These are phyloP conservation scores for Morone saxatilis DNA, from an alignment of 2,113 vertebrate species.

Conservation along the genomic window DNA sequence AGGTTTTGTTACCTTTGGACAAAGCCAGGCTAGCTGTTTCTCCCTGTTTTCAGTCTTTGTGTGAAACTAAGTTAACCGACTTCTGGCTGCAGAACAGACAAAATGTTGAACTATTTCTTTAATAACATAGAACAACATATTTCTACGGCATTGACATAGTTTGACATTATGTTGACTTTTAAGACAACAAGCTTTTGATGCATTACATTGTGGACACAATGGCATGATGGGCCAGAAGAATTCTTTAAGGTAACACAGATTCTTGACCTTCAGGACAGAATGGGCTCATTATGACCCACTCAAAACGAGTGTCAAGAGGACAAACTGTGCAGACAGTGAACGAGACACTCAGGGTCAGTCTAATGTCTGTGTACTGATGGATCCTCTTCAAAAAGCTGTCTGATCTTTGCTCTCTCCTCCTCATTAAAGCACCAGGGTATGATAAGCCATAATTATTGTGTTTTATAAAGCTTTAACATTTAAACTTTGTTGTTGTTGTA, in stretches of 20 bases:
- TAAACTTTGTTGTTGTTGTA: background rate
- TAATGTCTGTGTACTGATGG: slow-evolving; percentile 32
- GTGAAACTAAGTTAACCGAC: background rate
- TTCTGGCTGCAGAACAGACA: background rate
- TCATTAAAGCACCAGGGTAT: background rate
- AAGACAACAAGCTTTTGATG: slow-evolving; percentile 4
- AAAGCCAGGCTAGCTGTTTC: background rate
- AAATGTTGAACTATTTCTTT: background rate
- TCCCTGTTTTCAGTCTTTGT: background rate
- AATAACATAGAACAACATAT: background rate
- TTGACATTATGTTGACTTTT: slow-evolving; percentile 26
- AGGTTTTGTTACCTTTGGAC: no score
- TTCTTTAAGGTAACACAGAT: slow-evolving; percentile 12
- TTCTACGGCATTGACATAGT: background rate
- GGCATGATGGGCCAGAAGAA: background rate
- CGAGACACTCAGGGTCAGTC: slow-evolving; percentile 30
- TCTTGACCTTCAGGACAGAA: slow-evolving; percentile 27
- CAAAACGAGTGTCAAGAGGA: background rate
- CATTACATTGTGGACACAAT: background rate
- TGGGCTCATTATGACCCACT: slow-evolving; percentile 9
- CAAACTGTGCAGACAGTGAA: background rate
- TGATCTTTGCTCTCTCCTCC: background rate
- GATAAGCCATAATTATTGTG: background rate
- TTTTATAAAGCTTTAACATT: background rate
- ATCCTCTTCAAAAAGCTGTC: slow-evolving; percentile 21